Conservation (phyloP, 2,113 vertebrate genomes). For the Pterocles gutturalis region DNA sequence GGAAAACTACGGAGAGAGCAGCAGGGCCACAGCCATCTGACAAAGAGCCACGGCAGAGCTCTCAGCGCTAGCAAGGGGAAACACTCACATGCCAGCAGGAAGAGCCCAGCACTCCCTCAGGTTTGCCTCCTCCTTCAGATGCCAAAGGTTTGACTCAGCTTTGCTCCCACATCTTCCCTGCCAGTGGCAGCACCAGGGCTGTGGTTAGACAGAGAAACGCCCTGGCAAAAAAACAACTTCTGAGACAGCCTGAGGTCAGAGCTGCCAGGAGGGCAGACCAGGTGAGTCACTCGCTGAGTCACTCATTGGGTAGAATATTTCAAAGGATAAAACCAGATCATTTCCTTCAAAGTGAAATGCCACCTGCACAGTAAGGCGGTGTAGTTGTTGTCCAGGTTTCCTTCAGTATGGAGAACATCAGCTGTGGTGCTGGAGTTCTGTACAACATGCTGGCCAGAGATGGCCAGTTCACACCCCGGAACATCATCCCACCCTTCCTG, state of each 20-base stretch:
- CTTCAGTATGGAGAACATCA: neutral
- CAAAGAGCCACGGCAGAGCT: neutral
- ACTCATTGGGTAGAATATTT: neutral
- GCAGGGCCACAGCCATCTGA: fast-evolving
- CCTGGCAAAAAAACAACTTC: neutral
- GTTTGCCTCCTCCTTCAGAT: neutral
- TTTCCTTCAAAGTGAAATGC: neutral
- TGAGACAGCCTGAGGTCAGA: neutral
- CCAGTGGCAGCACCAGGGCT: neutral
- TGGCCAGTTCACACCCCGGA: neutral
- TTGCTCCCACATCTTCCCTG: neutral
- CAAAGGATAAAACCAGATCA: neutral
- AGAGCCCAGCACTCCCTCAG: neutral
- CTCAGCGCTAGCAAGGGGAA: neutral
- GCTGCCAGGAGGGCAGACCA: neutral
- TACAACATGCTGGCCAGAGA: neutral
- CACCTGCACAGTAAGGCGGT: neutral
- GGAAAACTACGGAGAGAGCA: neutral
- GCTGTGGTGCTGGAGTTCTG: neutral
- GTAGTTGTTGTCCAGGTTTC: fast-evolving
- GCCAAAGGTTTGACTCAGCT: neutral
- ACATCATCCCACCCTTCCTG: neutral
- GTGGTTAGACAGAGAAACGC: neutral
- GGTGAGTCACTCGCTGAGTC: neutral
- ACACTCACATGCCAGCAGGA: neutral